Evolutionary conservation across 2,888 invertebrate species (phyloP), one percentile per base, ranked within the genome.

Genomic region (Stenurella melanura): DNA sequence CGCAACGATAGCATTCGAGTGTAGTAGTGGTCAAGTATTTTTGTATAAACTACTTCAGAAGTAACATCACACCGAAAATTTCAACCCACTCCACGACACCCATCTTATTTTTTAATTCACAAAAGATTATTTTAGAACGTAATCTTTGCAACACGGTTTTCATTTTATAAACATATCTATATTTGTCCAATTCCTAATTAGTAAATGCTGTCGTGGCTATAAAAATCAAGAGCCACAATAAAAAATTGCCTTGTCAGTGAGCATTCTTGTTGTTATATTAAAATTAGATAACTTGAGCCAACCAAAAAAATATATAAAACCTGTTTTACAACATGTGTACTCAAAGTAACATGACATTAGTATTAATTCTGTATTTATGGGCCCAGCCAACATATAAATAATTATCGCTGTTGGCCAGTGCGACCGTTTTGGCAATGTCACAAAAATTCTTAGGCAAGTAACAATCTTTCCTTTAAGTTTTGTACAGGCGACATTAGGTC

Each of bases 161-260:
- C 70, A 70, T 70, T 70, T 70, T 70, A 70, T 60, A 70, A 70
- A 64, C 60, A 60, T 70, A 70, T 70, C 70, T 70, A 70, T 70
- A 56, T 70, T 70, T 70, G 70, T 70, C 70, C 60, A 19, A 61
- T 15, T 70, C 42, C 70, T 60, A 70, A 70, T 70, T 70, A 70
- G 70, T 70, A 60, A 60, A 70, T 70, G 70, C 60, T 19, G 42
- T 58, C 38, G 38, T 9, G 17, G 42, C 34, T 34, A 21, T 70
- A 70, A 70, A 69, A 70, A 70, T 60, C 70, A 38, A 11, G 70
- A 38, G 60, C 58, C 70, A 42, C 70, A 70, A 70, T 70, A 70
- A 70, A 70, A 70, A 70, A 70, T 70, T 50, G 50, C 70, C 70
- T 70, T 70, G 70, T 56, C 70, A 42, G 60, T 56, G 70, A 60